A percentile compares a stretch with the other conserved stretches of the same genome.
These are phyloP conservation scores for Acyrthosiphon pisum DNA, from an alignment of 1,140 invertebrate species.

Conservation along the genomic window DNA sequence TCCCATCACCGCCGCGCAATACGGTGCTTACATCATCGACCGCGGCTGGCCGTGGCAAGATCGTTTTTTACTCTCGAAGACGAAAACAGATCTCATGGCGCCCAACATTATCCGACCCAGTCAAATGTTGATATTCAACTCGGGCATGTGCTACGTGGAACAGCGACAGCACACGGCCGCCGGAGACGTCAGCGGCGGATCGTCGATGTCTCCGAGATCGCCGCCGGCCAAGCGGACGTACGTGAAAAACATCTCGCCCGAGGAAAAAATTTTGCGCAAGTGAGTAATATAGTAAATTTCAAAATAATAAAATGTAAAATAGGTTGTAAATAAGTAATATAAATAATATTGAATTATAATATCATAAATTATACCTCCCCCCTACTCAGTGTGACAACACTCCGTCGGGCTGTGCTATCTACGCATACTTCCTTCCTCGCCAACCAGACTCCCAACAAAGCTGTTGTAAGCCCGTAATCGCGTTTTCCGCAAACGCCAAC, in stretches of 20 bases:
- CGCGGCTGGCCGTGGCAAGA: not conserved
- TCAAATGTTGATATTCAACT: constrained; percentile 50
- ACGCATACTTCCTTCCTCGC: not conserved
- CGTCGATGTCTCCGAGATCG: not conserved
- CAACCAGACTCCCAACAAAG: not conserved
- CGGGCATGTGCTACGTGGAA: constrained; percentile 36
- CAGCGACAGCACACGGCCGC: not conserved
- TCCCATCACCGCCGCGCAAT: not conserved
- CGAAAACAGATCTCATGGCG: not conserved
- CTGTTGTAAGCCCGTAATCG: not conserved
- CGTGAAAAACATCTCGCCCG: constrained; percentile 49
- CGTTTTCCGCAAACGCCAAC: not conserved
- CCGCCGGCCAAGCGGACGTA: constrained; percentile 45
- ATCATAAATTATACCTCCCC: too few relatives aligned
- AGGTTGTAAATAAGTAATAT: too few relatives aligned
- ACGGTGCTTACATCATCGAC: too few relatives aligned
- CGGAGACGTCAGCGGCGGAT: not conserved
- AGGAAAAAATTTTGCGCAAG: constrained; percentile 54
- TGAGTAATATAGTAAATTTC: not conserved
- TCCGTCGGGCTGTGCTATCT: not conserved
- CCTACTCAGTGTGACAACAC: too few relatives aligned
- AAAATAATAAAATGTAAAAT: too few relatives aligned
- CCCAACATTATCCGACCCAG: constrained; percentile 37
- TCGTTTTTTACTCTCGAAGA: not conserved
- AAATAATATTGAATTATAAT: too few relatives aligned